Conservation (phyloP, 2,797 vertebrate species). For the Pelochelys cantorii region DNA sequence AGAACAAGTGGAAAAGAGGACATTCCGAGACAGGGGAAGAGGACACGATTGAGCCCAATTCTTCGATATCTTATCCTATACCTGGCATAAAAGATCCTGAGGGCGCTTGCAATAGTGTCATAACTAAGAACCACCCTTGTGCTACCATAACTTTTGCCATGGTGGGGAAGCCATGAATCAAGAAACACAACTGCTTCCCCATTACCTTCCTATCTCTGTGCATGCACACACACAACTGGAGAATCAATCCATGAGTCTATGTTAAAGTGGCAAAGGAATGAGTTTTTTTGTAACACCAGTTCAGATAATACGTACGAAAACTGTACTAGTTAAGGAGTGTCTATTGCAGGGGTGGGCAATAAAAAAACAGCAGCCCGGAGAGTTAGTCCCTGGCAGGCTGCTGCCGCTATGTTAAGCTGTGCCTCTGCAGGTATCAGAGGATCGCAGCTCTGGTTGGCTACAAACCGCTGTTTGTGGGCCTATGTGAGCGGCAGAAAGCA, state of each 20-base stretch:
- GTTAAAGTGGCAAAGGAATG: not conserved
- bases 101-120: not conserved
- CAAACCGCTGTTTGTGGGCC: too few relatives aligned
- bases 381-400: too few relatives aligned
- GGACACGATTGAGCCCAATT: not conserved
- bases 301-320: not conserved
- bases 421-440: too few relatives aligned
- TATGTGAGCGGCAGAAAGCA: too few relatives aligned
- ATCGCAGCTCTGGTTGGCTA: too few relatives aligned
- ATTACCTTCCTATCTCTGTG: fast-evolving
- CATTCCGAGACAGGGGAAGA: not conserved
- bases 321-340: not conserved
- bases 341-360: not conserved
- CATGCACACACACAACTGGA: fast-evolving
- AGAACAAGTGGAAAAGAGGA: too few relatives aligned
- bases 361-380: too few relatives aligned
- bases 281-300: not conserved
- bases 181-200: not conserved
- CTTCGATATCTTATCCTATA: not conserved
- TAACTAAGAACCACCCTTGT: not conserved
- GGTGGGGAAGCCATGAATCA: not conserved
- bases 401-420: too few relatives aligned
- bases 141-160: not conserved
- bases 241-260: not conserved
- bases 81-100: not conserved